Evolutionary conservation across 1,140 invertebrate species (phyloP), one percentile per base, ranked within the genome.

Genomic region (Mycetomoellerius zeteki): DNA sequence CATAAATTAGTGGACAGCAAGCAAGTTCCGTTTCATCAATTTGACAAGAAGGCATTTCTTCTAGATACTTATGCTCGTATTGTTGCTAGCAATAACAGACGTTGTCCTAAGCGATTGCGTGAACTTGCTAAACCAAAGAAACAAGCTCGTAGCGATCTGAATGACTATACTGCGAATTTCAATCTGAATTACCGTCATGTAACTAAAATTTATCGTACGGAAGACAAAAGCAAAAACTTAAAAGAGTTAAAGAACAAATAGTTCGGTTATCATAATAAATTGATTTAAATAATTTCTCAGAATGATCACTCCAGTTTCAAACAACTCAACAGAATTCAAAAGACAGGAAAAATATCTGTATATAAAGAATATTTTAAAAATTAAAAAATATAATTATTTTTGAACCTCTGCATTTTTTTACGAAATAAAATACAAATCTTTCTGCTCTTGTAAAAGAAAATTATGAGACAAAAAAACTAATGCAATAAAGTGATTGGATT

Each of bases 41-140:
- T 47, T 12, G 80, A 62, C 8, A 86, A 86, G 71, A 90, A 86
- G 64, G 56, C 64, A 24, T 72, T 82, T 33, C 77, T 89, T 16
- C 47, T 91, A 2, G 88, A 92, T 37, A 91, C 86, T 12, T 93
- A 93, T 19, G 91, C 92, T 27, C 86, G 86, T 19, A 93, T 93
- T 1, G 76, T 71, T 7, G 86, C 90, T 7, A 86, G 56, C 10
- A 88, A 87, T 30, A 88, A 92, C 54, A 92, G 50, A 64, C 75
- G 88, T 30, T 91, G 65, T 6, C 80, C 89, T 16, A 92, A 88
- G 84, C 87, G 89, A 7, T 43, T 91, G n/a, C 85, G 71, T 3
- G 86, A 92, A 54, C 80, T 92, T 0, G 67, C 88, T 14, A 92
- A 86, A 86, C 88, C 92, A 16, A 91, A 86, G 52, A 87, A 30